Evolutionary conservation across 2,888 invertebrate genomes (phyloP).

Genomic region (Hydrotaea diabolus): DNA sequence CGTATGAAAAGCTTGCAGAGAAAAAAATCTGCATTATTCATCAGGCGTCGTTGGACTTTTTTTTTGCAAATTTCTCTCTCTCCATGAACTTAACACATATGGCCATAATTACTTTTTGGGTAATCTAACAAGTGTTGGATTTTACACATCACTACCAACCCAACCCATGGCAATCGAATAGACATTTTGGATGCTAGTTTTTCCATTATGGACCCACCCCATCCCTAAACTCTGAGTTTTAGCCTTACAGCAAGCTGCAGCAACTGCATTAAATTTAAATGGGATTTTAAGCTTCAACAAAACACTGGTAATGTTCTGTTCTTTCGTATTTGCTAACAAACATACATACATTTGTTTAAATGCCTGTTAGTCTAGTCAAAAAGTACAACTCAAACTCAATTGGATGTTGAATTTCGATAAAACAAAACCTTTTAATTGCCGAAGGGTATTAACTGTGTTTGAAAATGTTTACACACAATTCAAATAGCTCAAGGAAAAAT

Average conservation of each 20-base stretch:
- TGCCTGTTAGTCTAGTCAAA: neutral
- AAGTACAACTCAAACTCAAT: neutral
- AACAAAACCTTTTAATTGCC: slow-evolving; percentile 18
- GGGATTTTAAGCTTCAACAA: slow-evolving; percentile 47
- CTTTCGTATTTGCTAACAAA: neutral
- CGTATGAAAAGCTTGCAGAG: no score
- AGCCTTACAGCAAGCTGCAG: neutral
- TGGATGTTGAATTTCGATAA: neutral
- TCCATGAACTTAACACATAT: neutral
- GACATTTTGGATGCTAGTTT: neutral
- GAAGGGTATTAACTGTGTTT: neutral
- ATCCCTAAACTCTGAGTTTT: neutral
- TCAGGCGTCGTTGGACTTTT: no score
- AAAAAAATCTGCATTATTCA: no score
- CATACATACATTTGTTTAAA: neutral
- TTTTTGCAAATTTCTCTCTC: no score
- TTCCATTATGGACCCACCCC: neutral
- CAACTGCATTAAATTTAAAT: slow-evolving; percentile 37
- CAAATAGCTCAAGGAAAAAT: no score
- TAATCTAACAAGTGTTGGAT: slow-evolving; percentile 2
- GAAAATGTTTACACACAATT: neutral
- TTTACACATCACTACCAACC: neutral
- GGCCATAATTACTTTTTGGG: neutral
- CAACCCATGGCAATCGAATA: neutral
- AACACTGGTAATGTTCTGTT: slow-evolving; percentile 23